Evolutionary conservation across 1,140 invertebrate species (phyloP).

Genomic region (Doryteuthis pealeii): DNA sequence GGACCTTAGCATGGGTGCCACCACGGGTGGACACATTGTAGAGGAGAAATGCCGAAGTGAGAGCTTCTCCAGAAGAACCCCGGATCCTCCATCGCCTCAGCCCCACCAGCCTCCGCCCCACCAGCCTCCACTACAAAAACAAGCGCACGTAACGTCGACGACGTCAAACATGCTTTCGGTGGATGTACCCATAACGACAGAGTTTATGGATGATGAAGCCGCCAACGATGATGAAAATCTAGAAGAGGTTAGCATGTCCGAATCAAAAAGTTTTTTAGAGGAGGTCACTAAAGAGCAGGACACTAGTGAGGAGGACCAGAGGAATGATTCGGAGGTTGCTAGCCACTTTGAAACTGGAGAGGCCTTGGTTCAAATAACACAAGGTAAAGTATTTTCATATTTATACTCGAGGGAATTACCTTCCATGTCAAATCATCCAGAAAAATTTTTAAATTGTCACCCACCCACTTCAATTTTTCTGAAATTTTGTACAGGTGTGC

Average conservation of each 20-base stretch:
- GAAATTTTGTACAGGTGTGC: too few species aligned
- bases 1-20: conserved; percentile 1
- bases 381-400: too few species aligned
- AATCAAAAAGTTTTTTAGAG: background rate
- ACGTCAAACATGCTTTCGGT: background rate
- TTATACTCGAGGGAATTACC: too few species aligned
- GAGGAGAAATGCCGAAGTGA: background rate
- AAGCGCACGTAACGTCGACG: background rate
- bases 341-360: conserved; percentile 9
- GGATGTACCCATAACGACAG: background rate
- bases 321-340: background rate
- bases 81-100: background rate
- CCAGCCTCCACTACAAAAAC: background rate
- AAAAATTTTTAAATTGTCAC: too few species aligned
- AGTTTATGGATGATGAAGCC: background rate
- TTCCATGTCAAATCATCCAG: too few species aligned
- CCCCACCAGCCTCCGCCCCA: background rate
- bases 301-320: background rate
- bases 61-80: background rate
- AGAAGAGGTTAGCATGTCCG: background rate
- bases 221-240: background rate
- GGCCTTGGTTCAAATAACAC: too few species aligned
- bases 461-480: too few species aligned
- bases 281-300: background rate
- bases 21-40: background rate